A percentile compares a stretch with the other conserved stretches of the same genome.
These are phyloP conservation scores for Dysidea cf. avara DNA, from an alignment of 37 sponge, comb jelly and placozoan species.

Conservation along the genomic window DNA sequence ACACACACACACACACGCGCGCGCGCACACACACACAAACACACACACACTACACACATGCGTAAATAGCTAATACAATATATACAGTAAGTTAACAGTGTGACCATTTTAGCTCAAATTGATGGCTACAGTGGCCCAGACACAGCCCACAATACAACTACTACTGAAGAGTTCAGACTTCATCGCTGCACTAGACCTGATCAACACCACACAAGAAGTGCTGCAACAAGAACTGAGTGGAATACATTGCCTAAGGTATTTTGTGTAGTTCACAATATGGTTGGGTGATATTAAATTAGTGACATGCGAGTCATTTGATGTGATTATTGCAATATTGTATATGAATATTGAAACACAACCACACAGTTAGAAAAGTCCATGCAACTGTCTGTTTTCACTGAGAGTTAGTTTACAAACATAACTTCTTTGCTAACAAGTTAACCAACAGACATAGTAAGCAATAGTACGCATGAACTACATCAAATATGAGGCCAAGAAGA, in stretches of 20 bases:
- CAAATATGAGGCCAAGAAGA: no score
- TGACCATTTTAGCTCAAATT: slow-evolving; percentile 44
- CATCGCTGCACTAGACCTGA: slow-evolving; percentile 95
- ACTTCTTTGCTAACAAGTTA: no score
- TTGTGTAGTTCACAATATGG: no score
- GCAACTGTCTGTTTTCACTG: no score
- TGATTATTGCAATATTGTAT: no score
- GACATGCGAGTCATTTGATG: no score
- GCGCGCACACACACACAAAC: slow-evolving; percentile 18
- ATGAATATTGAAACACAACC: no score
- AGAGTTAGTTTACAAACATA: no score
- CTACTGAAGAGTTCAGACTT: slow-evolving; percentile 87
- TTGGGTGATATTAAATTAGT: no score
- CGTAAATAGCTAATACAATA: neutral
- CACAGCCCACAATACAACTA: slow-evolving; percentile 96
- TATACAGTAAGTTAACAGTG: neutral
- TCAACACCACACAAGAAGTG: slow-evolving; percentile 90
- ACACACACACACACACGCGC: slow-evolving; percentile 20
- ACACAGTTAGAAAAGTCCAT: no score
- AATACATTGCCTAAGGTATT: slow-evolving; percentile 86
- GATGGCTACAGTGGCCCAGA: slow-evolving; percentile 87
- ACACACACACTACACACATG: slow-evolving; percentile 18
- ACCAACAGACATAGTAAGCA: no score
- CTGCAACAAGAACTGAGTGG: slow-evolving; percentile 87
- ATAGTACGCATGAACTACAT: no score